phyloP scores from a whole-genome alignment of 2,888 invertebrate genomes.

The Dasysyrphus albostriatus region DNA sequence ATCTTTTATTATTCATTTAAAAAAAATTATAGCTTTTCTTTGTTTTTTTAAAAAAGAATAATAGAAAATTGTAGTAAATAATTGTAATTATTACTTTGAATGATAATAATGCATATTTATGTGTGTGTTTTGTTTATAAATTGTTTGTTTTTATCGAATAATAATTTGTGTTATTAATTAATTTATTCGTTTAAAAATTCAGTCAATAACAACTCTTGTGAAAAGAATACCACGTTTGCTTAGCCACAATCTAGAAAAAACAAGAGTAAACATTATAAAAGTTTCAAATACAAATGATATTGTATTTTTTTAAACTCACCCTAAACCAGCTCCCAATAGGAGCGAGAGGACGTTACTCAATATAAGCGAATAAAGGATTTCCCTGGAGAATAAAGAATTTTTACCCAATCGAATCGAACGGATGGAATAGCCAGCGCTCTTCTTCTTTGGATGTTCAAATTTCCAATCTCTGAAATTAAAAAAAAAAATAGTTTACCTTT shows the following conservation, averaged over 20 bases:
- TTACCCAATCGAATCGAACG: conserved; percentile 90
- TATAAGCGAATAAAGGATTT: conserved; percentile 94
- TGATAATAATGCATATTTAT: conserved; percentile 66
- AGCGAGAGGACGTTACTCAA: conserved; percentile 95
- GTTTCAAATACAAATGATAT: background rate
- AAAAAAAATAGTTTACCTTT: conserved; percentile 14
- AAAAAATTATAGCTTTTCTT: conserved; percentile 33
- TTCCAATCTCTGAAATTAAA: conserved; percentile 90
- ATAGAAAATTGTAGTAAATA: conserved; percentile 72
- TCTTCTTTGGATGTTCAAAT: conserved; percentile 90
- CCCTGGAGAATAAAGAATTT: conserved; percentile 93
- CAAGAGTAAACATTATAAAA: conserved; percentile 26
- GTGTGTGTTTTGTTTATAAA: conserved; percentile 54
- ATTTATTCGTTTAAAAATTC: conserved; percentile 77
- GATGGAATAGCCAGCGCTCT: conserved; percentile 86
- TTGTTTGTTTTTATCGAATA: conserved; percentile 35
- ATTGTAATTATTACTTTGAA: conserved; percentile 45
- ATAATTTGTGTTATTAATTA: background rate
- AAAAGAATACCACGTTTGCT: conserved; percentile 84
- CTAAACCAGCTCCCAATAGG: conserved; percentile 95
- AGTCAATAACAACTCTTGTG: conserved; percentile 83
- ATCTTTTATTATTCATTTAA: conserved; percentile 24
- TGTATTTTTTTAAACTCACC: conserved; percentile 85
- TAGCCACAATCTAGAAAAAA: conserved; percentile 88
- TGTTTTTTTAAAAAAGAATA: conserved; percentile 52